phyloP scores from a whole-genome alignment of 1,140 invertebrate genomes.

The Drosophila ficusphila region DNA sequence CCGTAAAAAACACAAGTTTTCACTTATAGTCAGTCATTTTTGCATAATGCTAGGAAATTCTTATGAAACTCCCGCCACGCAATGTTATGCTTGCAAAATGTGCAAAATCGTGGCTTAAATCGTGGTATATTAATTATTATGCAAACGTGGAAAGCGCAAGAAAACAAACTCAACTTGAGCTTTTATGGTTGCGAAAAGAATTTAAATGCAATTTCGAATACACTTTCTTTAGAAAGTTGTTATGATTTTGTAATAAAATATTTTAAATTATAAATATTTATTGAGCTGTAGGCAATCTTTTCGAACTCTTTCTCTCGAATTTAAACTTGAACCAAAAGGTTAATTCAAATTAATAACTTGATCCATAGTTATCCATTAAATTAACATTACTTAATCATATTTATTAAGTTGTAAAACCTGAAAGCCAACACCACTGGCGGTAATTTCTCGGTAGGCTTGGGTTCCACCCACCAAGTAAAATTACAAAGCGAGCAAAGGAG shows the following conservation, averaged over 20 bases:
- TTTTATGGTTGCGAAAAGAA: neutral
- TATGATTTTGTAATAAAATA: neutral
- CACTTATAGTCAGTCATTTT: slow-evolving; percentile 28
- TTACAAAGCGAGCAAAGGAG: slow-evolving; percentile 9
- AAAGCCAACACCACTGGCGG: neutral
- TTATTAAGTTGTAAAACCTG: slow-evolving; percentile 21
- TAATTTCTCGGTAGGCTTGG: slow-evolving; percentile 8
- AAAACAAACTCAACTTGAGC: slow-evolving; percentile 7
- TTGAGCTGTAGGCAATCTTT: no score
- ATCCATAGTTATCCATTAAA: neutral
- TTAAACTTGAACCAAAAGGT: no score
- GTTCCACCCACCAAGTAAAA: slow-evolving; percentile 9
- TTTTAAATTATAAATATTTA: no score
- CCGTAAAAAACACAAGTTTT: slow-evolving; percentile 40
- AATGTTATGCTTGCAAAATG: slow-evolving; percentile 42
- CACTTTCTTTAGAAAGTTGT: neutral
- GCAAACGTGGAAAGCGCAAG: slow-evolving; percentile 5
- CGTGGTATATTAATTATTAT: slow-evolving; percentile 36
- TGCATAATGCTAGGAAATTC: slow-evolving; percentile 61
- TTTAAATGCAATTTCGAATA: neutral
- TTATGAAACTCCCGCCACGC: slow-evolving; percentile 42
- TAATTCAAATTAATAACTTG: neutral
- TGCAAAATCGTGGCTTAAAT: slow-evolving; percentile 7
- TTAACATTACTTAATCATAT: slow-evolving; percentile 14
- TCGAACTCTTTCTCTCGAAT: no score